Evolutionary conservation across 2,888 invertebrate genomes (phyloP), one percentile per base, ranked within the genome.

Genomic region (Alcis repandata): DNA sequence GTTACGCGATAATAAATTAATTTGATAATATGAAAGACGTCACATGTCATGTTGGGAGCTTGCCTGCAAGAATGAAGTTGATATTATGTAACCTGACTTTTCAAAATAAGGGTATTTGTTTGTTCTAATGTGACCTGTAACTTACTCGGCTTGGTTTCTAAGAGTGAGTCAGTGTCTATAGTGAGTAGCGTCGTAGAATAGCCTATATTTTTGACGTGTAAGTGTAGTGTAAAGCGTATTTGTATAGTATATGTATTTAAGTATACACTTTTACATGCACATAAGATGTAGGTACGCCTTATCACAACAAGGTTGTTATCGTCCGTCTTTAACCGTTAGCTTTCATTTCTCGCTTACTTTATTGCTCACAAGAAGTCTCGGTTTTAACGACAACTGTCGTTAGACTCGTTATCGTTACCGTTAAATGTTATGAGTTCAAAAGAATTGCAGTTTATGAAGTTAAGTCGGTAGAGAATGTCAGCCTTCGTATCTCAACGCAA

Each of bases 1-100:
- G 27, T 68, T 48, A 66, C n/a, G n/a, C 70, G 68, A 68, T 67
- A 68, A 59, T 41, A 38, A 64, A 68, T 72, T 68, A 62, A 63
- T 58, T 67, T 62, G 53, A n/a, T 53, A 61, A 61, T 43, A 33
- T 59, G 64, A 62, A 11, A 59, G 59, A 62, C n/a, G 17, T 63
- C 54, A 40, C 17, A 61, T 20, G 19, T 32, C 32, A 27, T 43
- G 32, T 19, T 43, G 20, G 13, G 45, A 22, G 20, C 13, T 13
- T 45, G 19, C 8, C 17, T 17, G 10, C 10, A 17, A 17, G 17
- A 15, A 15, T 11, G 13, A 13, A n/a, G n/a, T n/a, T n/a, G n/a
- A n/a, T n/a, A n/a, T n/a, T n/a, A n/a, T n/a, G n/a, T n/a, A n/a
- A n/a, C n/a, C n/a, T n/a, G n/a, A n/a, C n/a, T n/a, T n/a, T n/a